phyloP scores from a whole-genome alignment of 2,797 vertebrate genomes.

The Echiichthys vipera region DNA sequence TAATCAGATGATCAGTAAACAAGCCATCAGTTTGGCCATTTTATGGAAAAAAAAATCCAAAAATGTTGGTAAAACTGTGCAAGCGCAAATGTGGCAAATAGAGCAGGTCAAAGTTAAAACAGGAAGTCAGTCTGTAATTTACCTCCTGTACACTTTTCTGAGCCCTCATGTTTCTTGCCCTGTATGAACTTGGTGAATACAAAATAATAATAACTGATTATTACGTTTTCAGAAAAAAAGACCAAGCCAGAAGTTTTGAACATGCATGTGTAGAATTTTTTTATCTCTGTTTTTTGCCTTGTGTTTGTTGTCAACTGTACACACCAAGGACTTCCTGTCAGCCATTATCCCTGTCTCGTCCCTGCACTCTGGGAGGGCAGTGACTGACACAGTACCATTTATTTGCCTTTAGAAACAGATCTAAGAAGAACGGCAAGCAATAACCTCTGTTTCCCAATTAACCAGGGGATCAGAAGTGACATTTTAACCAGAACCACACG shows the following conservation, averaged over 20 bases:
- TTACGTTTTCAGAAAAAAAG: background rate
- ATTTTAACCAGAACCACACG: constrained; percentile 59
- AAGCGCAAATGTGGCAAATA: background rate
- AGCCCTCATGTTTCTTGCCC: background rate
- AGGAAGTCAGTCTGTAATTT: background rate
- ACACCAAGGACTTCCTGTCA: background rate
- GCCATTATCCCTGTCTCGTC: background rate
- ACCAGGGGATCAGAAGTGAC: constrained; percentile 50
- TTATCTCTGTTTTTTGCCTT: no score
- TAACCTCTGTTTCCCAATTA: constrained; percentile 49
- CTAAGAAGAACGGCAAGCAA: constrained; percentile 27
- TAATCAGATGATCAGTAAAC: background rate
- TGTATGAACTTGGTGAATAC: background rate
- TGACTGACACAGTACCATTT: constrained; percentile 28
- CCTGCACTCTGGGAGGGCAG: constrained; percentile 5
- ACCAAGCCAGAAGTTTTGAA: background rate
- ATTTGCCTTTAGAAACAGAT: constrained; percentile 27
- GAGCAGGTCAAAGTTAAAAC: background rate
- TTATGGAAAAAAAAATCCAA: background rate
- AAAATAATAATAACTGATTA: background rate
- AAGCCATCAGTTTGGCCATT: background rate
- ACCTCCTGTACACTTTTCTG: background rate
- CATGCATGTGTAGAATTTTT: no score
- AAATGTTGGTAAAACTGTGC: background rate
- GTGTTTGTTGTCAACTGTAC: background rate